These are phyloP conservation scores for Patiria miniata DNA, from an alignment of 35 echinoderm and acorn worm genomes.

Conservation along the genomic window DNA sequence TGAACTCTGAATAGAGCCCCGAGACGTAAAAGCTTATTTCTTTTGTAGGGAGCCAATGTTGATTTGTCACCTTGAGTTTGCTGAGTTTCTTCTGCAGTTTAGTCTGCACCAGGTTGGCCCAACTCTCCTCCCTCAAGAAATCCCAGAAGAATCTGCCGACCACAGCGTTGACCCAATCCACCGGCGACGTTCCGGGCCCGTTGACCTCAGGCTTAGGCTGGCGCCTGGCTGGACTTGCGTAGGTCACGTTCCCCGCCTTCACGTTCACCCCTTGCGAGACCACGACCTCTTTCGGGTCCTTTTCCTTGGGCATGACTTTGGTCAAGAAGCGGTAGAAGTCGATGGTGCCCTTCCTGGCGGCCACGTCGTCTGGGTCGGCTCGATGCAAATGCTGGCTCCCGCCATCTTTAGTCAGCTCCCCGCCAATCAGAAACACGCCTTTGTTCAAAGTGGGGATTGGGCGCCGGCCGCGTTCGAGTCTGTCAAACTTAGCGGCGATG, in stretches of 20 bases:
- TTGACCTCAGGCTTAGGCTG: slow-evolving; percentile 22
- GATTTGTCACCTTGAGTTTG: slow-evolving; percentile 71
- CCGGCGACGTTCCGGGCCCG: slow-evolving; percentile 50
- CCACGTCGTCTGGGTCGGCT: slow-evolving; percentile 61
- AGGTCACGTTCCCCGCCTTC: slow-evolving; percentile 84
- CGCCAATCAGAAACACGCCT: slow-evolving; percentile 71
- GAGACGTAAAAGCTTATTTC: too few relatives aligned
- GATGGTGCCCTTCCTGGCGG: slow-evolving; percentile 60
- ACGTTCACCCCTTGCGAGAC: slow-evolving; percentile 59
- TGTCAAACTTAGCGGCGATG: slow-evolving; percentile 64
- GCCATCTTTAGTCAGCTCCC: slow-evolving; percentile 61
- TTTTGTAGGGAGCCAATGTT: too few relatives aligned
- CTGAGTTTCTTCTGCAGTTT: slow-evolving; percentile 93
- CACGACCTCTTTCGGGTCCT: slow-evolving; percentile 70
- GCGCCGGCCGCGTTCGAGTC: slow-evolving; percentile 44
- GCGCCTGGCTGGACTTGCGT: slow-evolving; percentile 66
- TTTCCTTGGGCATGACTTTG: slow-evolving; percentile 89
- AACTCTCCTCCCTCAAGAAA: slow-evolving; percentile 86
- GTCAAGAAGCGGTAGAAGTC: slow-evolving; percentile 94
- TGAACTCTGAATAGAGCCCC: too few relatives aligned
- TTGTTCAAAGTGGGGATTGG: slow-evolving; percentile 86
- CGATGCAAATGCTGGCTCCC: slow-evolving; percentile 46
- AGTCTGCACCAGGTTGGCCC: slow-evolving; percentile 71
- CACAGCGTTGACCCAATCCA: slow-evolving; percentile 92
- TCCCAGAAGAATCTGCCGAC: slow-evolving; percentile 91